Percentiles rank a stretch among this genome's conserved stretches.
Evolutionary conservation across 1,140 invertebrate species (phyloP).

Genomic region (Camponotus floridanus): DNA sequence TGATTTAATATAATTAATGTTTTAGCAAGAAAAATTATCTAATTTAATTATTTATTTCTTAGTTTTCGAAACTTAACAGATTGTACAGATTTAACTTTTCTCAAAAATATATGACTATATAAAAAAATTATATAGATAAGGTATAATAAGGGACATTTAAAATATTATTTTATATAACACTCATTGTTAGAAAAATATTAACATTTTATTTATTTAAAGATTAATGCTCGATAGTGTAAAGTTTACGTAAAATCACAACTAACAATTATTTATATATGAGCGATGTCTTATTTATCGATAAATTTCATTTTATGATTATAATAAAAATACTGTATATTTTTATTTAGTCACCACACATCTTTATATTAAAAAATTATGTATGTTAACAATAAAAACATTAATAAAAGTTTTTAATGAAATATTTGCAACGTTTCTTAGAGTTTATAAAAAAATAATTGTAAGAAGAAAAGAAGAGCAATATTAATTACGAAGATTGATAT

Average conservation of each 20-base stretch:
- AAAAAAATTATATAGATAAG: conserved; percentile 9
- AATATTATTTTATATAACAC: background rate
- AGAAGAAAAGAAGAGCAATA: background rate
- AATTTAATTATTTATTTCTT: conserved; percentile 17
- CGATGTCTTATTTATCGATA: conserved; percentile 12
- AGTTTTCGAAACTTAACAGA: background rate
- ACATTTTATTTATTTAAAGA: conserved; percentile 31
- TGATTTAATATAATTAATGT: background rate
- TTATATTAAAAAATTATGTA: conserved; percentile 21
- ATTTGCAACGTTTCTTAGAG: background rate
- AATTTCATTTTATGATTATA: background rate
- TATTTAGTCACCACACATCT: background rate
- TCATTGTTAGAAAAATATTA: conserved; percentile 15
- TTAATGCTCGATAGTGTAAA: conserved; percentile 11
- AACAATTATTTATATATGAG: background rate
- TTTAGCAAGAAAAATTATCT: conserved; percentile 10
- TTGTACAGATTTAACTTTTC: background rate
- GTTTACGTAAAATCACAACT: conserved; percentile 29
- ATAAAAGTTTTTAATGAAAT: conserved; percentile 32
- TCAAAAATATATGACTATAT: conserved; percentile 29
- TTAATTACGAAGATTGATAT: conserved; percentile 36
- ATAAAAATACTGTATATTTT: conserved; percentile 8
- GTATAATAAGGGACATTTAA: background rate
- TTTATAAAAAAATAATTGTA: background rate
- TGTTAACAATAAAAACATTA: conserved; percentile 45